A percentile compares a stretch with the other conserved stretches of the same genome.
phyloP scores from a whole-genome alignment of 2,888 invertebrate genomes.

The Sceliomorpha sp. region DNA sequence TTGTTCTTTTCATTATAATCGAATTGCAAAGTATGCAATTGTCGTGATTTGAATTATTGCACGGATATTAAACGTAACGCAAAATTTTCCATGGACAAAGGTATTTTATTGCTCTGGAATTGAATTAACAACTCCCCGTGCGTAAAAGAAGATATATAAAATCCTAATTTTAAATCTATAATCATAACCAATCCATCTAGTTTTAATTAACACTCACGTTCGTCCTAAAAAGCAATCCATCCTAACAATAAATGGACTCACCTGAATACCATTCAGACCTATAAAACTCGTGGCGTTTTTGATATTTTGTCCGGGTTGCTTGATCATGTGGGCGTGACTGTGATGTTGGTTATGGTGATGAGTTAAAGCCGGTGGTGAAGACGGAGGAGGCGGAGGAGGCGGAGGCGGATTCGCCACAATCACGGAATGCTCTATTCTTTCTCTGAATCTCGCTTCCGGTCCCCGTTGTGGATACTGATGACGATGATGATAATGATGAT shows the following conservation, averaged over 20 bases:
- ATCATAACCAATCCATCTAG: too few species aligned
- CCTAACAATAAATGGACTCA: slow-evolving; percentile 50
- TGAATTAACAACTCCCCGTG: too few species aligned
- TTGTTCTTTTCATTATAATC: too few species aligned
- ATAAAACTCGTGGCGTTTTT: slow-evolving; percentile 68
- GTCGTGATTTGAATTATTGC: too few species aligned
- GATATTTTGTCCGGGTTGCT: slow-evolving; percentile 59
- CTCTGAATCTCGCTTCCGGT: slow-evolving; percentile 62
- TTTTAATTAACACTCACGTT: too few species aligned
- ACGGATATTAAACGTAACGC: too few species aligned
- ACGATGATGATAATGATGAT: slow-evolving; percentile 63
- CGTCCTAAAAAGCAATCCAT: too few species aligned
- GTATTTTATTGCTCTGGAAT: too few species aligned
- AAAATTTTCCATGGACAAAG: too few species aligned
- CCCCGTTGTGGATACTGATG: slow-evolving; percentile 63
- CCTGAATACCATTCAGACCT: slow-evolving; percentile 71
- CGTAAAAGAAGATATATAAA: too few species aligned
- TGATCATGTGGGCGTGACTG: slow-evolving; percentile 54
- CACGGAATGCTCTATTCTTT: slow-evolving; percentile 51
- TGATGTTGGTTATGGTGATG: slow-evolving; percentile 63
- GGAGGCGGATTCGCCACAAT: slow-evolving; percentile 8
- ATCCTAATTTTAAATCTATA: too few species aligned
- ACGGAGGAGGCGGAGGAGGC: slow-evolving; percentile 19
- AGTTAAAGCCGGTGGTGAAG: slow-evolving; percentile 11
- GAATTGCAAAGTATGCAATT: too few species aligned